Base-by-base conservation (phyloP, 1,140 invertebrate species). In the Odontomachus brunneus region DNA sequence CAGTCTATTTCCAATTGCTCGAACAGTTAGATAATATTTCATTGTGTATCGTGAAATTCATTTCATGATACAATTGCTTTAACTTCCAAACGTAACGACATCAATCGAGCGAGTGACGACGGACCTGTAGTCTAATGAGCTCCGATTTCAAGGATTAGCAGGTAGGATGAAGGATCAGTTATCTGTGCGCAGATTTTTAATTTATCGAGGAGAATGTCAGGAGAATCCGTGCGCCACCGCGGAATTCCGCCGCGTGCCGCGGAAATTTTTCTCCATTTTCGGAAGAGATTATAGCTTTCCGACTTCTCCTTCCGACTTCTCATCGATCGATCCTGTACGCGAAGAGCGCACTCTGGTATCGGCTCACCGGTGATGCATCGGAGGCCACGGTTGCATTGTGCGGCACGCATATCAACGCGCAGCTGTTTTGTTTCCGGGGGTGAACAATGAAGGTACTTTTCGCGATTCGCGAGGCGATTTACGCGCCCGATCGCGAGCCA, bases 401-500 rank as follows among this genome's bases (percentile, higher is more conserved):
- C 5, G 22, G 33, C 22, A n/a, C n/a, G 62, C 19, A 9, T 65
- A 44, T 65, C 19, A 65, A 65, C 49, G 48, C 17, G 22, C 48
- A 71, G 19, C n/a, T 19, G 14, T n/a, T 53, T n/a, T 53, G 74
- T 55, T 65, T 38, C 63, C 17, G 62, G 49, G 12, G 29, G 22
- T n/a, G 55, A 78, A 78, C 75, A 80, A 80, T 69, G 51, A 80
- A 48, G 51, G 65, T 11, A 9, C 65, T 80, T 59, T 29, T 17
- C 65, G 38, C 65, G 65, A 80, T 65, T 71, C 22, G 3, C 22
- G 3, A 33, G 19, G 48, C 65, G 51, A 80, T 80, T 80, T 80
- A 80, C 38, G 51, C 51, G 33, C 14, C 48, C 65, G 65, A 71
- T 80, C 53, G 75, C 60, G 26, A 53, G 44, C 48, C 19, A 33